Evolutionary conservation across 2,113 vertebrate genomes (phyloP).

Genomic region (Caranx melampygus): DNA sequence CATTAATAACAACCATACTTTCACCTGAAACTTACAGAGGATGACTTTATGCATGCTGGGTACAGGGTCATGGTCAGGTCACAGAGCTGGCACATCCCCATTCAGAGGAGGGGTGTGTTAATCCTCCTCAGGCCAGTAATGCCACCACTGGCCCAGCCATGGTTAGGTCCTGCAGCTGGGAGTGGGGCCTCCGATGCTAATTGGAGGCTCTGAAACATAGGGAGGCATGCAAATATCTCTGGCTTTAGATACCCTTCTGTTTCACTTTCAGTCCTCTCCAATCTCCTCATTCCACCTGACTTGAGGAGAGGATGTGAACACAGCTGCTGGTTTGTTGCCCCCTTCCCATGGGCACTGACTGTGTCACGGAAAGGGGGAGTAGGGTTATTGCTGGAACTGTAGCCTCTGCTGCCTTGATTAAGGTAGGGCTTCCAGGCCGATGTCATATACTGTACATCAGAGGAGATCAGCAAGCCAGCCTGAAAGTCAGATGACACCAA

Average conservation of each 20-base stretch:
- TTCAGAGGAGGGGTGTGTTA: conserved; percentile 49
- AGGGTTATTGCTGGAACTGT: conserved; percentile 2
- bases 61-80: conserved; percentile 59
- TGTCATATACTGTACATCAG: conserved; percentile 86
- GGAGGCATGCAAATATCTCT: conserved; percentile 76
- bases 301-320: conserved; percentile 69
- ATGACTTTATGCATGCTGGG: conserved; percentile 29
- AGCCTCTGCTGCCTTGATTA: conserved; percentile 75
- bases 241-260: conserved; percentile 77
- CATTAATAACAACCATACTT: neutral
- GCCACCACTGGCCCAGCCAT: conserved; percentile 54
- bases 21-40: neutral
- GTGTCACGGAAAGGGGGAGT: neutral
- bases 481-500: conserved; percentile 84
- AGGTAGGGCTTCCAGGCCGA: conserved; percentile 61
- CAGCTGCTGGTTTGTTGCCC: conserved; percentile 76
- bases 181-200: conserved; percentile 63
- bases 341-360: conserved; percentile 52
- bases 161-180: conserved; percentile 48
- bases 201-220: conserved; percentile 77
- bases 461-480: conserved; percentile 83
- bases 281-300: conserved; percentile 86
- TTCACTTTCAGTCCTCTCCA: conserved; percentile 78
- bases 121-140: conserved; percentile 72
- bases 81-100: conserved; percentile 49